Evolutionary conservation across 1,140 invertebrate genomes (phyloP), one percentile per base, ranked within the genome.

Genomic region (Reticulitermes speratus): DNA sequence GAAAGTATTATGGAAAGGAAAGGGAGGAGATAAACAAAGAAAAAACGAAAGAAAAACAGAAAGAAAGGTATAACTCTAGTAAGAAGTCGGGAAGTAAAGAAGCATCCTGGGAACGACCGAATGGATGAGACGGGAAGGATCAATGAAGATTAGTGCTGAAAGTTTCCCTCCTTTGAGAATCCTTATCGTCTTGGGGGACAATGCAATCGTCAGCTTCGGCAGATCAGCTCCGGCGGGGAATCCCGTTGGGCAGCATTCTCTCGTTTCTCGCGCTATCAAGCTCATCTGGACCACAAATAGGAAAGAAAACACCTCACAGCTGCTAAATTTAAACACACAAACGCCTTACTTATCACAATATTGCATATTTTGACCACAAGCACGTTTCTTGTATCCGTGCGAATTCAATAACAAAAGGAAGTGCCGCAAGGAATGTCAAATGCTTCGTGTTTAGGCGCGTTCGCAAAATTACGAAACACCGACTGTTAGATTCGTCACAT

Each of bases 131-230:
- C 8, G 48, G 48, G 48, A 48, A 48, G 65, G 65, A 75, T 75
- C 65, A 75, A 75, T 75, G n/a, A 30, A 75, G 65, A 75, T 75
- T 75, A 75, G 65, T 30, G n/a, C 65, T 75, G 25, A 30, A 75
- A 75, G 65, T 75, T 75, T 75, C n/a, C 65, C 19, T 75, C 65
- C 65, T 75, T 75, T 75, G 65, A 30, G 65, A 75, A 14, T 75
- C 65, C 19, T 55, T 16, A 16, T 48, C 48, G 48, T 11, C 48
- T 48, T 48, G 65, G 65, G n/a, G 65, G 65, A 30, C 65, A 75
- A 75, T 75, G 65, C 65, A 75, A 75, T 75, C 65, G 65, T 30
- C 25, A 9, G 65, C 25, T 30, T 75, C 65, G 12, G 65, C 65
- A 30, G 65, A 75, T 75, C 65, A 75, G 65, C 25, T 9, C 65